Percentiles rank a stretch among this genome's conserved stretches.
These are phyloP conservation scores for Drosophila ironensis DNA, from an alignment of 1,140 invertebrate genomes.

Conservation along the genomic window DNA sequence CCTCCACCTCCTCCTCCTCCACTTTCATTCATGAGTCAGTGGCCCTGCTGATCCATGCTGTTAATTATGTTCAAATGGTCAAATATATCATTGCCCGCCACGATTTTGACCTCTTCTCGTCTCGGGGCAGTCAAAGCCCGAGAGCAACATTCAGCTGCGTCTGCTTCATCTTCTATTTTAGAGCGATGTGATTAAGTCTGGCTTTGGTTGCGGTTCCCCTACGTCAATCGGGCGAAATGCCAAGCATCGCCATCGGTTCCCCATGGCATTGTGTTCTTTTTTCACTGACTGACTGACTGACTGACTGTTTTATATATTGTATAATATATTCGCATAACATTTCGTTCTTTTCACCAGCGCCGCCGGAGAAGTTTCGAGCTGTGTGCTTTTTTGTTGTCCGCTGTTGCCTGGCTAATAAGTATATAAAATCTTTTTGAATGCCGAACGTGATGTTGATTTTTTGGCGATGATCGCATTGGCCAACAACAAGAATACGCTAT, in stretches of 20 bases:
- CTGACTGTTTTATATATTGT: conserved; percentile 52
- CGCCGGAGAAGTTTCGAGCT: conserved; percentile 9
- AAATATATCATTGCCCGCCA: conserved; percentile 38
- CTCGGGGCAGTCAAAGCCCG: conserved; percentile 5
- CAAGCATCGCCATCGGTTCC: conserved; percentile 6
- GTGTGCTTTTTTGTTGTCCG: conserved; percentile 24
- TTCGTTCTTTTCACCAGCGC: conserved; percentile 63
- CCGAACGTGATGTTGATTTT: conserved; percentile 70
- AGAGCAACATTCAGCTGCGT: conserved; percentile 26
- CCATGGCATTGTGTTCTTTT: conserved; percentile 13
- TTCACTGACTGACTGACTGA: too few species aligned
- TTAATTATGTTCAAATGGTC: conserved; percentile 33
- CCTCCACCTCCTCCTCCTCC: too few species aligned
- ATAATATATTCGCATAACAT: conserved; percentile 73
- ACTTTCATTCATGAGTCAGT: conserved; percentile 47
- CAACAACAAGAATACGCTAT: conserved; percentile 13
- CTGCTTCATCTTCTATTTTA: conserved; percentile 70
- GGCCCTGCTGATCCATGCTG: neutral
- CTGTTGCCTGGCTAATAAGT: conserved; percentile 50
- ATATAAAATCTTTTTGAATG: conserved; percentile 63
- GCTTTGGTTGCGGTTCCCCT: conserved; percentile 34
- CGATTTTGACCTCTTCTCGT: conserved; percentile 37
- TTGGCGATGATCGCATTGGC: conserved; percentile 74
- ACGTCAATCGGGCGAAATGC: conserved; percentile 48
- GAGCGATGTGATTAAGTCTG: conserved; percentile 63